Percentiles rank a stretch among this genome's conserved stretches.
Evolutionary conservation across 2,888 invertebrate species (phyloP).

Genomic region (Platynereis dumerilii): DNA sequence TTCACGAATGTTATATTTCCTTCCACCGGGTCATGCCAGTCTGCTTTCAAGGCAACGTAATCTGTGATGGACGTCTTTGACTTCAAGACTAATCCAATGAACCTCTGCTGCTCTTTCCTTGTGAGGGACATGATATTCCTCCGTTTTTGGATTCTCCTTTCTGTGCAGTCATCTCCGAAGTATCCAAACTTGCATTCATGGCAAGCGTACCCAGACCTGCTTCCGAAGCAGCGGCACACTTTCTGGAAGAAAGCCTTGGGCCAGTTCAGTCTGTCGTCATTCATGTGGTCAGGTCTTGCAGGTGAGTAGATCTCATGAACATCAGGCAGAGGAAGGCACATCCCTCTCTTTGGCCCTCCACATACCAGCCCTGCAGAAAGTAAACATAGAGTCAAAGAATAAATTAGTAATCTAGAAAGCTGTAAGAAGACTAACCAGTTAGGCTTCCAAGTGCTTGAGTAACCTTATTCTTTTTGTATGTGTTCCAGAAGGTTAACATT

Average conservation of each 20-base stretch:
- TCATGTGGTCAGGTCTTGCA: conserved; percentile 3
- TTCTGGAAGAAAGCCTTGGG: conserved; percentile 25
- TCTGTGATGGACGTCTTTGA: conserved; percentile 12
- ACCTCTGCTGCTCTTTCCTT: conserved; percentile 14
- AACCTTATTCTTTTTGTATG: no score
- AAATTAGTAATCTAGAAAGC: no score
- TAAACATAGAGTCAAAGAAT: no score
- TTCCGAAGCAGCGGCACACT: conserved; percentile 19
- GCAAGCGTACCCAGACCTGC: conserved; percentile 24
- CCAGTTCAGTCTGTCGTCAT: conserved; percentile 32
- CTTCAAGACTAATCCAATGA: conserved; percentile 8
- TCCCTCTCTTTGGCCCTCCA: conserved; percentile 20
- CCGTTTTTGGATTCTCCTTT: conserved; percentile 12
- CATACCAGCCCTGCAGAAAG: conserved; percentile 8
- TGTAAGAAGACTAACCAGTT: no score
- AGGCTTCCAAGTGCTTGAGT: no score
- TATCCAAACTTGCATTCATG: conserved; percentile 25
- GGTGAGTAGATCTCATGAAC: conserved; percentile 22
- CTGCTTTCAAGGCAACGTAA: conserved; percentile 11
- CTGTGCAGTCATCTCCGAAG: conserved; percentile 16
- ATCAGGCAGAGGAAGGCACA: conserved; percentile 16
- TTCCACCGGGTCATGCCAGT: conserved; percentile 7
- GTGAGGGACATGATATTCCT: conserved; percentile 14
- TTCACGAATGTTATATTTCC: no score
- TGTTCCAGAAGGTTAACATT: no score